Evolutionary conservation across 2,888 invertebrate species (phyloP).

Genomic region (Drosophila gaucha): DNA sequence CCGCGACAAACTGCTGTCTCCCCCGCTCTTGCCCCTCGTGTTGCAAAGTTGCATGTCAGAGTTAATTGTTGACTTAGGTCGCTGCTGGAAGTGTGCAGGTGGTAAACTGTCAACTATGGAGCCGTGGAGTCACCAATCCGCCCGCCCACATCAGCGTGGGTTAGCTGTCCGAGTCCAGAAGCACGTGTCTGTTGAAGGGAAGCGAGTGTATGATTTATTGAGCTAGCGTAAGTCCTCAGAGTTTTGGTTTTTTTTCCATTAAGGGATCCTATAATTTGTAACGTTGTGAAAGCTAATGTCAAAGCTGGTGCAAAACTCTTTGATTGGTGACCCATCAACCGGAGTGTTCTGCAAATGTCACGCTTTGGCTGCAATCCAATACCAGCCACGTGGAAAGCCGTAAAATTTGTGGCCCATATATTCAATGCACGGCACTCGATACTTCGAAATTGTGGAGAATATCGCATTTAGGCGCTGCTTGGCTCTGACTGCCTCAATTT

Average conservation of each 20-base stretch:
- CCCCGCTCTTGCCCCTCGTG: background rate
- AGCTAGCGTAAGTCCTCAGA: background rate
- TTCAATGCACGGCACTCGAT: slow-evolving; percentile 9
- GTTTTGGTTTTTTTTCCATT: slow-evolving; percentile 6
- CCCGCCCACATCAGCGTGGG: slow-evolving; percentile 4
- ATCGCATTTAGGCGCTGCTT: slow-evolving; percentile 62
- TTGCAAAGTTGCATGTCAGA: slow-evolving; percentile 67
- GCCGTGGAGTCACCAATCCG: slow-evolving; percentile 11
- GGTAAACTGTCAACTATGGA: slow-evolving; percentile 48
- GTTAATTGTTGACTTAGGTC: slow-evolving; percentile 70
- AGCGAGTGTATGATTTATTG: slow-evolving; percentile 33
- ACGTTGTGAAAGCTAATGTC: slow-evolving; percentile 16
- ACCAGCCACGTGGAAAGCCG: slow-evolving; percentile 38
- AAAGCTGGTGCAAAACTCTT: background rate
- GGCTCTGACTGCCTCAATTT: slow-evolving; percentile 56
- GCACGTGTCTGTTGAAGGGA: slow-evolving; percentile 28
- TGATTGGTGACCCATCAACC: background rate
- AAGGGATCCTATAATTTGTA: slow-evolving; percentile 33
- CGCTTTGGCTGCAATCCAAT: slow-evolving; percentile 27
- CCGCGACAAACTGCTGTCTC: slow-evolving; percentile 1
- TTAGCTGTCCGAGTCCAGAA: background rate
- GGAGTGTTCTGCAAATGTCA: slow-evolving; percentile 13
- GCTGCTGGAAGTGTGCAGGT: slow-evolving; percentile 46
- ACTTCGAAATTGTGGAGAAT: slow-evolving; percentile 2
- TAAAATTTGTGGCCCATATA: slow-evolving; percentile 32